Evolutionary conservation across 2,888 invertebrate genomes (phyloP), one percentile per base, ranked within the genome.

Genomic region (Vesta saturnalis): DNA sequence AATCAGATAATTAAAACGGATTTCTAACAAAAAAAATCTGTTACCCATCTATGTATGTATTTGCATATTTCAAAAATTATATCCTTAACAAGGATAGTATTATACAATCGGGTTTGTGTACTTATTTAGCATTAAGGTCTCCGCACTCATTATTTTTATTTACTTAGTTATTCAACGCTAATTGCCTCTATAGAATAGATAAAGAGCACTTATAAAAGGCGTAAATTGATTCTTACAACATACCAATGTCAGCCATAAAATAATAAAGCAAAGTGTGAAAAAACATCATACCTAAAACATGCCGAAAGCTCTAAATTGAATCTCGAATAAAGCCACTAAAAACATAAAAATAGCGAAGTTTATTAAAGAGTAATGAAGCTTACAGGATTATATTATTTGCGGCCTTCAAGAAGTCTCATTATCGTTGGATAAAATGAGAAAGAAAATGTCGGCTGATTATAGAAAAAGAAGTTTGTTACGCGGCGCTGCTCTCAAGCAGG

Each of bases 401-500:
- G 67, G 67, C 65, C 64, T 64, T 67, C 64, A 67, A 39, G 59
- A 66, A 64, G 67, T 67, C 69, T 64, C 64, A 69, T 69, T 69
- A 69, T 69, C 71, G 71, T 71, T 67, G 67, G 69, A 61, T 71
- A 52, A 52, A 76, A 72, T 47, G 72, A 76, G 73, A 74, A 43
- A 65, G 70, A 71, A 63, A 60, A 63, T 60, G 74, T 74, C 75
- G 75, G 77, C 74, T 74, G 75, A 73, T 74, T 67, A 70, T 72
- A 74, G 74, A 76, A 74, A 70, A 76, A 76, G 74, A 70, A 76
- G 76, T 71, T 78, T 80, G 80, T 81, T 78, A 78, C 73, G 78
- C 78, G 79, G 80, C 80, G 77, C n/a, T n/a, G n/a, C 81, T 81
- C 79, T 80, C 79, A 80, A 81, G 80, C 80, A 79, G 78, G 79